Evolutionary conservation across 1,140 invertebrate genomes (phyloP), one percentile per base, ranked within the genome.

Genomic region (Drosophila parvula): DNA sequence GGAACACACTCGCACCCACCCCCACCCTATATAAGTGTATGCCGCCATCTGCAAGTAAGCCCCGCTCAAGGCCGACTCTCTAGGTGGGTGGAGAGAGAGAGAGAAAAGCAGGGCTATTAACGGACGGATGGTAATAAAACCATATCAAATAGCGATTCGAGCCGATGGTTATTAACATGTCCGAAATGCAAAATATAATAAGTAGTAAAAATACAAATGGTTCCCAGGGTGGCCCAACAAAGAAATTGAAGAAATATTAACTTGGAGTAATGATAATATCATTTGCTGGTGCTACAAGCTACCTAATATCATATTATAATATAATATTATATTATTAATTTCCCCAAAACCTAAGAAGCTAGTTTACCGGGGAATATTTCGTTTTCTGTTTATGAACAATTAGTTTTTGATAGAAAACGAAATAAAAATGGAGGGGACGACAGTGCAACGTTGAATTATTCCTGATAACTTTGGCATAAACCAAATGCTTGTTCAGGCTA

Each of bases 71-170:
- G 61, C 55, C 61, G 60, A 32, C 9, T n/a, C 28, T 18, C 34
- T 28, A 8, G 11, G 47, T 12, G 47, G n/a, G n/a, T 27, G 12
- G 8, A 10, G 18, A 18, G n/a, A 16, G n/a, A 2, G 38, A 6
- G 38, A 6, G 7, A 27, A 2, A 16, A 11, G 4, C 9, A 5
- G 0, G 60, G 30, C 60, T 62, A 62, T 62, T 59, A 59, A 59
- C 36, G 47, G 18, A 10, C 47, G 28, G 53, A 43, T 32, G 22
- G 41, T 63, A 63, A 63, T 63, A 63, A 63, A 63, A 60, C 61
- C 55, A 43, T 60, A 43, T 63, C 61, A 63, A 63, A 43, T 27
- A 43, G 40, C 55, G 18, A 41, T 59, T 60, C 22, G 9, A 41
- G 36, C 22, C 28, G 53, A 60, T 43, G 55, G 12, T 43, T 63